Conservation (phyloP, 2,888 invertebrate genomes). For the Ophion slaviceki region DNA sequence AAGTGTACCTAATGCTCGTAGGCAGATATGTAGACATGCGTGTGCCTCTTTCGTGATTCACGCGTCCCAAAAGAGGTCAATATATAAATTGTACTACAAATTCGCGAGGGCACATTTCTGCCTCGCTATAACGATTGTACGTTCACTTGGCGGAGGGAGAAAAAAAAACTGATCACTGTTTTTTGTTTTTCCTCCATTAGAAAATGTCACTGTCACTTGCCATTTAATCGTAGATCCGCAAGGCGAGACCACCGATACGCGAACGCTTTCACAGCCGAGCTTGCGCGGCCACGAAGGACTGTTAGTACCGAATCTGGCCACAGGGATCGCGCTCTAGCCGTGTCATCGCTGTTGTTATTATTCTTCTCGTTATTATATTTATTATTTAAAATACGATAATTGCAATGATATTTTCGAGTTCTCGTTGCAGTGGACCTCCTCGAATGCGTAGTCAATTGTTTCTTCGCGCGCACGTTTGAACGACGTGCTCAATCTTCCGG, state of each 20-base stretch:
- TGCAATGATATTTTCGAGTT: background rate
- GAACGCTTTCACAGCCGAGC: slow-evolving; percentile 15
- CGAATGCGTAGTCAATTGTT: background rate
- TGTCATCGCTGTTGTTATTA: slow-evolving; percentile 33
- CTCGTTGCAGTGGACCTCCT: background rate
- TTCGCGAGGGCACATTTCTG: slow-evolving; percentile 24
- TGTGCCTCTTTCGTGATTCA: slow-evolving; percentile 51
- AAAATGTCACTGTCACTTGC: slow-evolving; percentile 62
- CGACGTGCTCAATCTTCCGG: no score
- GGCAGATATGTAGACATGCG: slow-evolving; percentile 62
- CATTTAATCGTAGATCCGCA: slow-evolving; percentile 49
- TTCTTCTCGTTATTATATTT: slow-evolving; percentile 18
- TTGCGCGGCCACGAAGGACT: slow-evolving; percentile 54
- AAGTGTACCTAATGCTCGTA: slow-evolving; percentile 53
- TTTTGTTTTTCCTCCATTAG: slow-evolving; percentile 33
- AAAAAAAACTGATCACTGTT: slow-evolving; percentile 4
- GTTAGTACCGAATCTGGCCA: slow-evolving; percentile 30
- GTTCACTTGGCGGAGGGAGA: slow-evolving; percentile 36
- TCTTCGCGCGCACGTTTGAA: background rate
- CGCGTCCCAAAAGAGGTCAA: slow-evolving; percentile 55
- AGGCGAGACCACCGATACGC: slow-evolving; percentile 30
- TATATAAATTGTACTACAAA: slow-evolving; percentile 44
- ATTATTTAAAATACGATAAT: background rate
- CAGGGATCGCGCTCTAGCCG: slow-evolving; percentile 29
- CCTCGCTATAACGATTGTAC: slow-evolving; percentile 12